Conservation (phyloP, 2,113 vertebrate genomes). For the Noctilio leporinus region DNA sequence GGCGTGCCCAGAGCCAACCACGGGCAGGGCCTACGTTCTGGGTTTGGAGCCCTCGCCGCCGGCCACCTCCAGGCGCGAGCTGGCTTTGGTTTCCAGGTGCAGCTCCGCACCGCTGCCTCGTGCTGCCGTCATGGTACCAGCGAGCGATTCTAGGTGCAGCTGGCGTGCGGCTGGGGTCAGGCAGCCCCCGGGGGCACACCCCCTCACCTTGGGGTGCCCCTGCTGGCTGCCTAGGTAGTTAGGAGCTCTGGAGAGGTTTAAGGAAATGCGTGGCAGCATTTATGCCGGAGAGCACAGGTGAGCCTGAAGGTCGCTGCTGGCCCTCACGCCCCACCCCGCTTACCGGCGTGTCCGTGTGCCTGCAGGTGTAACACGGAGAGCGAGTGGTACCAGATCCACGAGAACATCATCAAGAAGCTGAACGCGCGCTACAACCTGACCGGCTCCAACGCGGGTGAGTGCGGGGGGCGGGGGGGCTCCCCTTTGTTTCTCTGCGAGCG, state of each 20-base stretch:
- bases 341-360: conserved; percentile 39
- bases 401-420: conserved; percentile 97
- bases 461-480: neutral
- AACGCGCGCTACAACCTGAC: conserved; percentile 96
- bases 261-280: neutral
- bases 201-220: neutral
- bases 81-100: neutral
- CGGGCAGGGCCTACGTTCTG: fast-evolving
- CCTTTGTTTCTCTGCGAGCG: too few species aligned
- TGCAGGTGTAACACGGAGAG: conserved; percentile 96
- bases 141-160: neutral
- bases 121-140: neutral
- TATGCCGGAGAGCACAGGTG: neutral
- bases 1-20: neutral
- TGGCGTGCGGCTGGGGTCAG: too few species aligned
- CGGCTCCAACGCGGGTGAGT: conserved; percentile 94
- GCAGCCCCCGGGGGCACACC: neutral
- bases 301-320: neutral
- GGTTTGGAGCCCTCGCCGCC: fast-evolving
- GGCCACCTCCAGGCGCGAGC: neutral
- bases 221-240: neutral
- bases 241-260: neutral
- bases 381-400: conserved; percentile 97
- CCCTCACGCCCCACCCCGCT: neutral
- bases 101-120: neutral